phyloP scores from a whole-genome alignment of 1,140 invertebrate species.

The Drosophila kanapiae region DNA sequence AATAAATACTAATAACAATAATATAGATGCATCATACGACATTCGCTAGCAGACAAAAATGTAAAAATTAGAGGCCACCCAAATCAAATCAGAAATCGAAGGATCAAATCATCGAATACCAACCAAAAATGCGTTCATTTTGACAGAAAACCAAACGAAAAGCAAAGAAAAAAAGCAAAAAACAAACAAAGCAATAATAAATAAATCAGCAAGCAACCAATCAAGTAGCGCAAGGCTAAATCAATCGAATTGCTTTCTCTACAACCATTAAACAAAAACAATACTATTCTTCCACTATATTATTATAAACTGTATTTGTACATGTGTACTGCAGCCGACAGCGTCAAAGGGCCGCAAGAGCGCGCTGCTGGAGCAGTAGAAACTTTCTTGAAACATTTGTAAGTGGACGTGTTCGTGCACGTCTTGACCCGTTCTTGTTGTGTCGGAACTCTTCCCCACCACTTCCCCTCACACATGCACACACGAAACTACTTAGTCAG shows the following conservation, averaged over 20 bases:
- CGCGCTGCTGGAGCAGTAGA: slow-evolving; percentile 84
- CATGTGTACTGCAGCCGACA: slow-evolving; percentile 81
- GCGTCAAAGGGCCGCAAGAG: slow-evolving; percentile 79
- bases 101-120: slow-evolving; percentile 62
- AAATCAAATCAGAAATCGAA: slow-evolving; percentile 49
- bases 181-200: slow-evolving; percentile 22
- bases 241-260: slow-evolving; percentile 80
- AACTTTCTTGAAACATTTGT: slow-evolving; percentile 85
- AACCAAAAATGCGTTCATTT: slow-evolving; percentile 82
- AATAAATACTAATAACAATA: slow-evolving; percentile 76
- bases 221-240: slow-evolving; percentile 39
- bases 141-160: slow-evolving; percentile 59
- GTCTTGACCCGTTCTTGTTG: slow-evolving; percentile 51
- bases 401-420: slow-evolving; percentile 64
- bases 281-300: slow-evolving; percentile 82
- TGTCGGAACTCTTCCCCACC: slow-evolving; percentile 32
- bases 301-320: slow-evolving; percentile 77
- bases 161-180: slow-evolving; percentile 30
- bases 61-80: slow-evolving; percentile 68
- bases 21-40: slow-evolving; percentile 82
- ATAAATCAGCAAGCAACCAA: slow-evolving; percentile 36
- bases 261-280: slow-evolving; percentile 69
- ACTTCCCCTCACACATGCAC: slow-evolving; percentile 19
- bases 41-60: slow-evolving; percentile 77
- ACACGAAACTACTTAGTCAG: slow-evolving; percentile 17